Percentiles rank a stretch among this genome's conserved stretches.
Evolutionary conservation across 2,113 vertebrate genomes (phyloP).

Genomic region (Crotalus helleri): DNA sequence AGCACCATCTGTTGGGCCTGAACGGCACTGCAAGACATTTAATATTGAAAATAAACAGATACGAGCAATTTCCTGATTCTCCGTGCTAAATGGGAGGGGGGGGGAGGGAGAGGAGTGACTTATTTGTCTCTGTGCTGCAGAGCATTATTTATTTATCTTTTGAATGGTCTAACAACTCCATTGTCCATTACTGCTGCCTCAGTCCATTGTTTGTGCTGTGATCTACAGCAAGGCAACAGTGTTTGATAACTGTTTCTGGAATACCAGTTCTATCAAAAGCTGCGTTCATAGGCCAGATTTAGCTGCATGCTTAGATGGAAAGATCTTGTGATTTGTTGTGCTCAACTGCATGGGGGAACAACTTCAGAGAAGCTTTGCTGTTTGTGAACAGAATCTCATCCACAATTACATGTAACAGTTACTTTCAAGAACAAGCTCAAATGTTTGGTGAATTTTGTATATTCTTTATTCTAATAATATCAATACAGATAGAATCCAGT

Average conservation of each 20-base stretch:
- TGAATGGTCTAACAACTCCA: background rate
- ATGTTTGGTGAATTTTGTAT: background rate
- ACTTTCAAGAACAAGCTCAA: background rate
- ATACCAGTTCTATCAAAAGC: background rate
- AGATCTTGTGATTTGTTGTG: background rate
- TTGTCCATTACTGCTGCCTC: background rate
- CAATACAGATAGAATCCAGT: background rate
- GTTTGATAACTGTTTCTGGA: background rate
- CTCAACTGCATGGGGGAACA: background rate
- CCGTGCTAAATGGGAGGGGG: background rate
- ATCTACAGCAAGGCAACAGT: background rate
- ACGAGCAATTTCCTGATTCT: background rate
- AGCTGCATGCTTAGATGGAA: background rate
- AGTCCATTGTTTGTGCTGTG: background rate
- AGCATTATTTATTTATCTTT: background rate
- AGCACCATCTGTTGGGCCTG: constrained; percentile 10
- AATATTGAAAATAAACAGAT: background rate
- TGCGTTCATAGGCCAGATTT: background rate
- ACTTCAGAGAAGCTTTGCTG: background rate
- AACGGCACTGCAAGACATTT: background rate
- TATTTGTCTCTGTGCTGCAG: background rate
- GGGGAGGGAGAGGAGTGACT: background rate
- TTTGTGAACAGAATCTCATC: background rate
- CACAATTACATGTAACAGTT: background rate
- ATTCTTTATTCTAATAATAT: background rate